Evolutionary conservation across 2,113 vertebrate species (phyloP).

Genomic region (Pterocles orientalis): DNA sequence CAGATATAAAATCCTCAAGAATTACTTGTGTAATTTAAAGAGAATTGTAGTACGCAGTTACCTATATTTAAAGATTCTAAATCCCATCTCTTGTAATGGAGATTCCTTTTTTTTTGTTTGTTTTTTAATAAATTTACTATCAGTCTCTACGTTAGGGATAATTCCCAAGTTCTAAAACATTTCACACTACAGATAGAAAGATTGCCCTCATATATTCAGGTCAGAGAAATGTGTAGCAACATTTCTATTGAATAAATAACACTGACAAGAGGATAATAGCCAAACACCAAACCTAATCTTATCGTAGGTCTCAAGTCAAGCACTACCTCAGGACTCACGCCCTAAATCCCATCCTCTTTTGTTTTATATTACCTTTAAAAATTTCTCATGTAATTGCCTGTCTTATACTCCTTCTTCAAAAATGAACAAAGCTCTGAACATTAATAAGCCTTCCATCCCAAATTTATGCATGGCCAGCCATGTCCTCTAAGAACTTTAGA

Average conservation of each 20-base stretch:
- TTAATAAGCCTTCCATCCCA: not conserved
- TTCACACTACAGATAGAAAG: not conserved
- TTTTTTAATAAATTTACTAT: not conserved
- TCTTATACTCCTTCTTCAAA: not conserved
- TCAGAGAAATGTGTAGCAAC: not conserved
- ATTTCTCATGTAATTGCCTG: not conserved
- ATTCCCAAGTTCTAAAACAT: not conserved
- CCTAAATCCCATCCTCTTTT: not conserved
- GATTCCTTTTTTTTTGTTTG: not conserved
- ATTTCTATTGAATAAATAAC: not conserved
- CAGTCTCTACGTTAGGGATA: not conserved
- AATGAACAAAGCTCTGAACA: not conserved
- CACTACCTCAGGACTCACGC: not conserved
- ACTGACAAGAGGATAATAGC: not conserved
- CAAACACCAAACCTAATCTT: not conserved
- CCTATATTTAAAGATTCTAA: not conserved
- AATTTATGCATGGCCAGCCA: not conserved
- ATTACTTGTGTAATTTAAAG: not conserved
- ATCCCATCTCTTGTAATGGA: not conserved
- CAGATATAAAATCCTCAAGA: not conserved
- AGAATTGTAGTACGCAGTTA: not conserved
- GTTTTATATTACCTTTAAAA: not conserved
- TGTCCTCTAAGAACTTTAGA: not conserved
- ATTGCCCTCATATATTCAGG: not conserved
- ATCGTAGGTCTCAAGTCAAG: not conserved